These are phyloP conservation scores for Noctuana brunneofusca DNA, from an alignment of 2,888 invertebrate species.

Conservation along the genomic window DNA sequence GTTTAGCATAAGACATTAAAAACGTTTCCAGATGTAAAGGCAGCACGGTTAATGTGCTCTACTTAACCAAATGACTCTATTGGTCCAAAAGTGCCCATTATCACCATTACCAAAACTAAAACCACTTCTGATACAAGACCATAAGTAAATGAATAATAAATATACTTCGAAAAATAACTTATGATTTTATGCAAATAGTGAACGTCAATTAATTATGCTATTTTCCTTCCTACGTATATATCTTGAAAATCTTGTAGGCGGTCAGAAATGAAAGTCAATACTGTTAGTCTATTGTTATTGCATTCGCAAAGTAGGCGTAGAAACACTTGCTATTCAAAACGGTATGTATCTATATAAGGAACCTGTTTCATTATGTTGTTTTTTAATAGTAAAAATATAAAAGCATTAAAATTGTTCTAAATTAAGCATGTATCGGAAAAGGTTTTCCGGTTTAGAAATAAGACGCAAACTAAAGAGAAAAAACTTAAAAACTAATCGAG, in stretches of 20 bases:
- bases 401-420: too few species aligned
- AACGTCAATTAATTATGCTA: not conserved
- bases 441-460: too few species aligned
- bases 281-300: constrained; percentile 46
- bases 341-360: constrained; percentile 47
- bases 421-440: too few species aligned
- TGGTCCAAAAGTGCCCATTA: too few species aligned
- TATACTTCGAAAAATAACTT: too few species aligned
- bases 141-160: too few species aligned
- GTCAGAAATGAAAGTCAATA: constrained; percentile 60
- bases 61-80: too few species aligned
- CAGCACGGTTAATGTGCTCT: too few species aligned
- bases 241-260: constrained; percentile 44
- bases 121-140: too few species aligned
- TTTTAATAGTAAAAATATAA: not conserved
- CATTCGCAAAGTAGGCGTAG: constrained; percentile 45
- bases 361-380: constrained; percentile 9
- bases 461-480: not conserved
- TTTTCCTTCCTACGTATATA: constrained; percentile 2
- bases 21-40: too few species aligned
- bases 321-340: constrained; percentile 46
- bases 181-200: not conserved
- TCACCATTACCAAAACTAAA: too few species aligned
- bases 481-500: not conserved
- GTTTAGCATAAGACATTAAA: too few species aligned